These are phyloP conservation scores for Athene noctua DNA, from an alignment of 2,113 vertebrate genomes.

Conservation along the genomic window DNA sequence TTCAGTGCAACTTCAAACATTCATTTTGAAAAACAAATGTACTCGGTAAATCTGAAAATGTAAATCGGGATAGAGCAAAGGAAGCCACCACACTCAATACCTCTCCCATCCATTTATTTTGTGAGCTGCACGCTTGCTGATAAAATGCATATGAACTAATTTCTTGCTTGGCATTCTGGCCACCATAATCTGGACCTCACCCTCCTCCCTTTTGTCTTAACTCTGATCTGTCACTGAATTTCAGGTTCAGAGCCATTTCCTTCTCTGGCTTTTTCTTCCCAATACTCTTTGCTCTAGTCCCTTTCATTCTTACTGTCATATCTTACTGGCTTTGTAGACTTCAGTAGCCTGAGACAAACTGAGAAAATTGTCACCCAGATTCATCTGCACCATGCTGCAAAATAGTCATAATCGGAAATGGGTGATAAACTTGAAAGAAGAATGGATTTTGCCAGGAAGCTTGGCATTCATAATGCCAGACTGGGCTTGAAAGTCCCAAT, in stretches of 20 bases:
- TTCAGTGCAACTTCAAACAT: background rate
- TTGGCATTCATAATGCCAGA: background rate
- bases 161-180: background rate
- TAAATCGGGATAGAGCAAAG: background rate
- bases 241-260: background rate
- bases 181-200: background rate
- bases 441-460: background rate
- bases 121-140: background rate
- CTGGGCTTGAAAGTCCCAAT: slow-evolving; percentile 4
- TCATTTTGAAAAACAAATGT: background rate
- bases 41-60: background rate
- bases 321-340: background rate
- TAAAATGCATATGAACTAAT: background rate
- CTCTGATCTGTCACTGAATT: background rate
- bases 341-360: background rate
- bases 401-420: background rate
- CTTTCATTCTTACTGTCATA: background rate
- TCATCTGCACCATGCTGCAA: background rate
- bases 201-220: background rate
- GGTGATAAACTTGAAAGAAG: slow-evolving; percentile 11
- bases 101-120: background rate
- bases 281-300: background rate
- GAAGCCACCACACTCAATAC: background rate
- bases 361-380: background rate
- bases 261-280: background rate